These are phyloP conservation scores for Tyrannus savana DNA, from an alignment of 2,113 vertebrate genomes.

Conservation along the genomic window DNA sequence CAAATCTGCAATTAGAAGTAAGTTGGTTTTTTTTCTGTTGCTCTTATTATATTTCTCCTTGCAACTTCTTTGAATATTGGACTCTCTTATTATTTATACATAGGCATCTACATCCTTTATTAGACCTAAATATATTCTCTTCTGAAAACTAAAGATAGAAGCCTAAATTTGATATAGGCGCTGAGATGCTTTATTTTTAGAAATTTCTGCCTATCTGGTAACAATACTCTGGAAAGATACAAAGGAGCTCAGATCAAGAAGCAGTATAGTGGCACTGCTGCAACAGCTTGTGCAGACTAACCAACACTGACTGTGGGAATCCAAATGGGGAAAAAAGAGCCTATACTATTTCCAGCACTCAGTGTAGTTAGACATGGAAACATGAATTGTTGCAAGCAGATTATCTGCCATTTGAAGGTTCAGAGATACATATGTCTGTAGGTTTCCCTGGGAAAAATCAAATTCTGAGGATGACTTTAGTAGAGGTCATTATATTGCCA, in stretches of 20 bases:
- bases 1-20: background rate
- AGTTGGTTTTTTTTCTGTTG: background rate
- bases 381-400: background rate
- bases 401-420: background rate
- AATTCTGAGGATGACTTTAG: background rate
- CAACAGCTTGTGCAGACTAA: background rate
- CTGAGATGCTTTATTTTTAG: background rate
- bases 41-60: background rate
- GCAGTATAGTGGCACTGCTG: background rate
- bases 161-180: background rate
- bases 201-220: background rate
- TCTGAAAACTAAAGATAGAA: background rate
- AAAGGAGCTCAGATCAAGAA: background rate
- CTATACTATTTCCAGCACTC: background rate
- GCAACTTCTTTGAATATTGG: background rate
- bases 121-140: background rate
- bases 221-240: background rate
- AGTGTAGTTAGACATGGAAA: background rate
- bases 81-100: background rate
- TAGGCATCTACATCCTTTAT: background rate
- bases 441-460: background rate
- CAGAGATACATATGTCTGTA: accelerated
- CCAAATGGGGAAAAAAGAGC: background rate
- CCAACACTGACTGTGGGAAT: background rate
- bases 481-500: background rate